Evolutionary conservation across 1,140 invertebrate species (phyloP).

Genomic region (Drosophila aff.): DNA sequence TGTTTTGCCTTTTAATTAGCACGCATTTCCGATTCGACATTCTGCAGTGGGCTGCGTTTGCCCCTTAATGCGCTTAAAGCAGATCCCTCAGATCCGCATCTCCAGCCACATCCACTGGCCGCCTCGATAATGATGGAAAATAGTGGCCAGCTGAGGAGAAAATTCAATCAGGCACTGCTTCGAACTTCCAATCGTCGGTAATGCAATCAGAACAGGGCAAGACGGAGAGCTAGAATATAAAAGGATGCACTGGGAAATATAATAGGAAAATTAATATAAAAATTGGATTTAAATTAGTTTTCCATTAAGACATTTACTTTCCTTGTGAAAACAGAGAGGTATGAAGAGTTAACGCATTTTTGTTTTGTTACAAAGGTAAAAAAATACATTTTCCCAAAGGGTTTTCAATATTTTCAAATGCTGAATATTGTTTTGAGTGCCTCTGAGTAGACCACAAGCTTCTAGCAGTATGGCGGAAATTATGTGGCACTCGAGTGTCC

Average conservation of each 20-base stretch:
- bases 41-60: slow-evolving; percentile 10
- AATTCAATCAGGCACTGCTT: slow-evolving; percentile 69
- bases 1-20: slow-evolving; percentile 83
- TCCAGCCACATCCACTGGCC: not conserved
- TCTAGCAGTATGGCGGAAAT: slow-evolving; percentile 53
- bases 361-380: not conserved
- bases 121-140: slow-evolving; percentile 31
- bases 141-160: slow-evolving; percentile 41
- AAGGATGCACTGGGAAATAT: not conserved
- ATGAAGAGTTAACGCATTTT: too few species aligned
- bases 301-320: too few species aligned
- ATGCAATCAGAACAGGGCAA: slow-evolving; percentile 59
- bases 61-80: slow-evolving; percentile 69
- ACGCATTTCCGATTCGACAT: slow-evolving; percentile 58
- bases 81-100: slow-evolving; percentile 19
- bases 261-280: not conserved
- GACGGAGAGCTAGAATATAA: slow-evolving; percentile 2
- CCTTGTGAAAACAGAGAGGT: too few species aligned
- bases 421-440: not conserved
- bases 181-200: slow-evolving; percentile 32
- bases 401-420: not conserved
- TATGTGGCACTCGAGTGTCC: slow-evolving; percentile 72
- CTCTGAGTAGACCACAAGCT: slow-evolving; percentile 1
- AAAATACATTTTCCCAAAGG: too few species aligned
- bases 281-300: not conserved